Conservation (phyloP, 2,888 invertebrate species). For the Phyllotreta striolata region DNA sequence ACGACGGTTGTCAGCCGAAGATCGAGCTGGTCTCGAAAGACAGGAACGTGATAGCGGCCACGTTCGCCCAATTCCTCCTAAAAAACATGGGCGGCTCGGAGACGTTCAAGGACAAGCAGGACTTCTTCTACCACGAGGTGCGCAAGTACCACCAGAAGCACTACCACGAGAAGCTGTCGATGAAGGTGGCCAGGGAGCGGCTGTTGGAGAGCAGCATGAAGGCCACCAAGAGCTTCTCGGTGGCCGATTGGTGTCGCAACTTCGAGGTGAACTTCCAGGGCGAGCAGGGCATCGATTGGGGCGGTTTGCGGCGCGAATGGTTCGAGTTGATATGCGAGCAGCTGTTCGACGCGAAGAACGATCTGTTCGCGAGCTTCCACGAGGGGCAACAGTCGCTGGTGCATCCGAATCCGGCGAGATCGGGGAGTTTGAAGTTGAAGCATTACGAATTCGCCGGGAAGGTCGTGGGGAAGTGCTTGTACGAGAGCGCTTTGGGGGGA, state of each 20-base stretch:
- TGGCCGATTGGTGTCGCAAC: constrained; percentile 94
- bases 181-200: constrained; percentile 83
- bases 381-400: constrained; percentile 88
- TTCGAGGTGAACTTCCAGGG: constrained; percentile 93
- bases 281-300: constrained; percentile 97
- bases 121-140: constrained; percentile 76
- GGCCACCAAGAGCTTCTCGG: constrained; percentile 82
- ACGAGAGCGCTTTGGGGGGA: constrained; percentile 91
- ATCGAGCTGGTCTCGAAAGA: constrained; percentile 84
- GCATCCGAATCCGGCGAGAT: constrained; percentile 86
- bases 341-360: constrained; percentile 84
- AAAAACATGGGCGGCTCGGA: constrained; percentile 96
- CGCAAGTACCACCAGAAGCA: constrained; percentile 87
- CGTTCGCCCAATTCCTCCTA: constrained; percentile 88
- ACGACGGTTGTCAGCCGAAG: constrained; percentile 90
- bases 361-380: constrained; percentile 85
- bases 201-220: constrained; percentile 85
- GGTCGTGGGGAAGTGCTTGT: constrained; percentile 93
- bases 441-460: constrained; percentile 94
- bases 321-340: constrained; percentile 89
- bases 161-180: constrained; percentile 83
- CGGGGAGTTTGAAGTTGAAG: constrained; percentile 80
- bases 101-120: constrained; percentile 76
- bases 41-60: constrained; percentile 90
- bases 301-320: constrained; percentile 93